Evolutionary conservation across 2,797 vertebrate species (phyloP).

Genomic region (Tenualosa thibaudeaui): DNA sequence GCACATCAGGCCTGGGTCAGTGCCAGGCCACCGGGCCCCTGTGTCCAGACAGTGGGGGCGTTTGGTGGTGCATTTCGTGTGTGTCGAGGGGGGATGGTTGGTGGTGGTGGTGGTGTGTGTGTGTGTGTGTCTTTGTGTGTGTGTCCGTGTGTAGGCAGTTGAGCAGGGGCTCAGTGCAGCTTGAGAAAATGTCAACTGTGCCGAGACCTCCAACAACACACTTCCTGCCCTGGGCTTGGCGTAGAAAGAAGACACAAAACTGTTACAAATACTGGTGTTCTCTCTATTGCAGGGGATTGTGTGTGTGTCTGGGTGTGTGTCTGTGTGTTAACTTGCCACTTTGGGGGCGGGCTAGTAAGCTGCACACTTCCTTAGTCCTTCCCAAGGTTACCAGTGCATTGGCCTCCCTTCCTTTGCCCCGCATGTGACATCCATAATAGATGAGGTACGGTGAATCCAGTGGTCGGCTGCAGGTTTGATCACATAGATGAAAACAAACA

Average conservation of each 20-base stretch:
- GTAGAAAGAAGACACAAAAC: too few relatives aligned
- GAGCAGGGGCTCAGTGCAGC: conserved; percentile 49
- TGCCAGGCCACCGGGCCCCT: conserved; percentile 39
- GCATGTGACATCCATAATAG: conserved; percentile 65
- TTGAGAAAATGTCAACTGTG: conserved; percentile 59
- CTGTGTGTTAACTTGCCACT: background rate
- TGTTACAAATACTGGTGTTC: too few relatives aligned
- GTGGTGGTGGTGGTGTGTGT: too few relatives aligned
- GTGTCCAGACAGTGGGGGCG: conserved; percentile 24
- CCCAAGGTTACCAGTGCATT: conserved; percentile 58
- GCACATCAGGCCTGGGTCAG: conserved; percentile 44
- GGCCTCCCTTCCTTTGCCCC: conserved; percentile 47
- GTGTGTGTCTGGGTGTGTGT: too few relatives aligned
- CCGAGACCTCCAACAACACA: conserved; percentile 22
- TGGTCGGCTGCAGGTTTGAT: conserved; percentile 55
- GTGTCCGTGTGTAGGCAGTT: conserved; percentile 39
- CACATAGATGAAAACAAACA: conserved; percentile 52
- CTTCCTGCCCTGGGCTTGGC: background rate
- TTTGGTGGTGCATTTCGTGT: background rate
- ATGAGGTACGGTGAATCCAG: conserved; percentile 59
- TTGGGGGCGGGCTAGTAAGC: background rate
- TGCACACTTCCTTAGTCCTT: conserved; percentile 1
- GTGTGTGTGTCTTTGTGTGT: too few relatives aligned
- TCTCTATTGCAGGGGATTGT: too few relatives aligned
- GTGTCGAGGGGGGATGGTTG: conserved; percentile 19